Percentiles rank a stretch among this genome's conserved stretches.
phyloP scores from a whole-genome alignment of 2,113 vertebrate genomes.

The Bos taurus region ARS-UCD2.0 NC_037328.1:148965501-148966000 shows the following conservation, averaged over 20 bases:
- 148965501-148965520: background rate
- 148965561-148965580: background rate
- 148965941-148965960: background rate
- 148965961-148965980: background rate
- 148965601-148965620: fast-evolving
- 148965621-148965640: fast-evolving
- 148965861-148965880: fast-evolving
- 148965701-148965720: too few relatives aligned
- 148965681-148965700: background rate
- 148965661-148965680: background rate
- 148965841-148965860: fast-evolving
- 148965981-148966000: background rate
- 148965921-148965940: background rate
- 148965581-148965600: background rate
- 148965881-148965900: fast-evolving
- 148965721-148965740: fast-evolving
- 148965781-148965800: background rate
- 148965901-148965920: background rate
- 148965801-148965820: background rate
- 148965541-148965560: background rate
- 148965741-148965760: background rate
- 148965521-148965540: fast-evolving
- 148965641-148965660: fast-evolving
- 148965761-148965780: background rate
- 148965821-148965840: background rate